Conservation (phyloP, 2,113 vertebrate genomes). For the Heterochromis multidens region DNA sequence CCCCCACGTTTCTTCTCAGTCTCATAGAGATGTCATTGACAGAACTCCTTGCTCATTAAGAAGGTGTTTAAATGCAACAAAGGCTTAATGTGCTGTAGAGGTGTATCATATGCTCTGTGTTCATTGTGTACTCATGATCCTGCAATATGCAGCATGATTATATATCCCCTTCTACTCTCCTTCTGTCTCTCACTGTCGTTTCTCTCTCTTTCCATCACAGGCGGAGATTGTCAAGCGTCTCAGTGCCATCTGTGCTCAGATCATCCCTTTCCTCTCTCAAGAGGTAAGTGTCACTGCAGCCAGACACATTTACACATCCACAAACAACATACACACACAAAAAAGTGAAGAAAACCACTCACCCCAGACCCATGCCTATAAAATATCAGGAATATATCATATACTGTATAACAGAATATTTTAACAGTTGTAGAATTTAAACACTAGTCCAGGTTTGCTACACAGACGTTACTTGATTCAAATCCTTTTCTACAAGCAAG, state of each 20-base stretch:
- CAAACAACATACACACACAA: slow-evolving; percentile 1
- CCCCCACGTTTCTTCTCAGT: background rate
- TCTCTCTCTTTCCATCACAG: slow-evolving; percentile 60
- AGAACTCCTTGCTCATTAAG: slow-evolving; percentile 12
- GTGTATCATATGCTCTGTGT: slow-evolving; percentile 2
- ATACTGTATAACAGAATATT: background rate
- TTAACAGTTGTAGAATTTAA: background rate
- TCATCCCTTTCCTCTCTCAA: slow-evolving; percentile 90
- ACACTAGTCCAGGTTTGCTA: background rate
- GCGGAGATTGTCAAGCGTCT: slow-evolving; percentile 94
- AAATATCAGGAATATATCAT: background rate
- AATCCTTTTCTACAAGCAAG: background rate
- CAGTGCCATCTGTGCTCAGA: slow-evolving; percentile 91
- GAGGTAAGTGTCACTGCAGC: slow-evolving; percentile 80
- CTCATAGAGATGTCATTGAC: background rate
- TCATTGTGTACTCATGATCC: slow-evolving; percentile 38
- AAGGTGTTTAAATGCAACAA: slow-evolving; percentile 13
- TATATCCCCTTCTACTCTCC: slow-evolving; percentile 23
- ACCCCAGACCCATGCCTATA: background rate
- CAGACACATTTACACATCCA: slow-evolving; percentile 20
- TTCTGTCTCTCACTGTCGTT: slow-evolving; percentile 14
- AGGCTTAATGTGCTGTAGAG: slow-evolving; percentile 41
- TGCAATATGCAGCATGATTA: slow-evolving; percentile 5
- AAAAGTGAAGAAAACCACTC: background rate
- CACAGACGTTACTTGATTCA: background rate